Percentiles rank a stretch among this genome's conserved stretches.
Evolutionary conservation across 2,888 invertebrate genomes (phyloP).

Genomic region (Conus canariensis): DNA sequence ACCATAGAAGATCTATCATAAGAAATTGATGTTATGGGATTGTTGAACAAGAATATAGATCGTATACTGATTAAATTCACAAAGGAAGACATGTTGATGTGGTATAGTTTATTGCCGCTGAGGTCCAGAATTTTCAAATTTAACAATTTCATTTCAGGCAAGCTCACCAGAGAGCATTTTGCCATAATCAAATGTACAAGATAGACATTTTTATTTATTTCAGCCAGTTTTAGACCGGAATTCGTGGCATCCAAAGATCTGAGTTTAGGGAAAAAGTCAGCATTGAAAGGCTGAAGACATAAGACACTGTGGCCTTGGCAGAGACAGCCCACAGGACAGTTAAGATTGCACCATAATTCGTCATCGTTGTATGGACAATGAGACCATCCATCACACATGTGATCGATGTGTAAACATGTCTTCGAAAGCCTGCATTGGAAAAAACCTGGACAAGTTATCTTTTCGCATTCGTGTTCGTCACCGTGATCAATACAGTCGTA

Average conservation of each 20-base stretch:
- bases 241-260: not conserved
- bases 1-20: not conserved
- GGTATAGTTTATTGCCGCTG: not conserved
- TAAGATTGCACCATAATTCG: not conserved
- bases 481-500: not conserved
- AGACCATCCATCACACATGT: constrained; percentile 15
- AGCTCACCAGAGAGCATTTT: not conserved
- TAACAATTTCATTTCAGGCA: not conserved
- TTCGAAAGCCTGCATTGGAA: not conserved
- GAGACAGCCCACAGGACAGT: constrained; percentile 5
- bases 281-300: not conserved
- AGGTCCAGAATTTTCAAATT: constrained; percentile 24
- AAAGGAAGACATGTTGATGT: not conserved
- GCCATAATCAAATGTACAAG: not conserved
- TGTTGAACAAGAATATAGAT: not conserved
- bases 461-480: not conserved
- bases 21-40: not conserved
- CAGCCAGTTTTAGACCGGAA: not conserved
- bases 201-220: not conserved
- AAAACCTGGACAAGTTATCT: not conserved
- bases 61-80: not conserved
- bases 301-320: not conserved
- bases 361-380: not conserved
- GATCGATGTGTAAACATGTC: not conserved
- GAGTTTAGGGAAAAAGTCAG: not conserved